Base-by-base conservation (phyloP, 2,888 invertebrate species). In the Thereva unica region DNA sequence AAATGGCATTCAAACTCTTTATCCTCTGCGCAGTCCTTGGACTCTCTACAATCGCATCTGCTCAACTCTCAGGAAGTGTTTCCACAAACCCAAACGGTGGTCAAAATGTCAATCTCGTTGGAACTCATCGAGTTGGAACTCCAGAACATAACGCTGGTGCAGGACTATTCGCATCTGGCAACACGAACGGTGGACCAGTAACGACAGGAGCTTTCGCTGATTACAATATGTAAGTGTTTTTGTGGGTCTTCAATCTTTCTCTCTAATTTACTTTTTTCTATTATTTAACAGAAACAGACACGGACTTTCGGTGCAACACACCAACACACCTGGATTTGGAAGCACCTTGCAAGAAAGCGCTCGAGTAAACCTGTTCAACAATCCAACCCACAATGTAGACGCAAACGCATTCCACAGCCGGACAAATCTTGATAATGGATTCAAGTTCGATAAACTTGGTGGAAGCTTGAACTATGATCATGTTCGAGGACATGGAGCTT, bases 281-380 rank as follows among this genome's bases (percentile, higher is more conserved):
- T 41, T 4, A 2, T 5, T 57, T 57, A n/a, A 3, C 41, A 78
- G 78, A n/a, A 72, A 78, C 64, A 74, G 75, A 0, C 75, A 76
- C 64, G 71, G 74, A 0, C 42, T 78, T 4, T 73, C 74, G 0
- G 1, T 78, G 35, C 71, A 75, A 53, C 76, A 76, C 49, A 68
- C 72, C 3, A 72, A 75, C 37, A 76, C 74, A 1, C 72, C 71
- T 8, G 72, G 72, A 5, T 35, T 57, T 4, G 35, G 74, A 4
- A 73, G 74, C 4, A 68, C 61, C n/a, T 73, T 75, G 4, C 67
- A 73, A 0, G 71, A 70, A 37, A 69, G 71, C 4, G 73, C 71
- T 0, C 74, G 73, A 7, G 67, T 72, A 0, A 78, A 76, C 68
- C 66, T 77, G 1, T 70, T 75, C 12, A 68, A 76, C n/a, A 74